Percentiles rank a stretch among this genome's conserved stretches.
Evolutionary conservation across 2,888 invertebrate species (phyloP).

Genomic region (Itoplectis maculator): DNA sequence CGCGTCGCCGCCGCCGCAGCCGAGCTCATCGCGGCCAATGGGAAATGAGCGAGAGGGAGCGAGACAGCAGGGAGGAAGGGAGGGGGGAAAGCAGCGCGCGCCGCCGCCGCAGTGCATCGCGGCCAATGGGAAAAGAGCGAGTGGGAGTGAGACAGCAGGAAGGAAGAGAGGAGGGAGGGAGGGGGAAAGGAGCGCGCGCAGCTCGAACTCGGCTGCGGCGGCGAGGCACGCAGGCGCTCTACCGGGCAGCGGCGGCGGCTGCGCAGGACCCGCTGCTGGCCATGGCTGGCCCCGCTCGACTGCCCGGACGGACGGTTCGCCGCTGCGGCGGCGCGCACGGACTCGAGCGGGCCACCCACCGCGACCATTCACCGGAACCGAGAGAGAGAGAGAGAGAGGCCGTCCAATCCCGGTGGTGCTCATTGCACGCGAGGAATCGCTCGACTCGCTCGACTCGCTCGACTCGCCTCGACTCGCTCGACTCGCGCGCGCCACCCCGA

Average conservation of each 20-base stretch:
- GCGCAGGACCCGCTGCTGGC: conserved; percentile 52
- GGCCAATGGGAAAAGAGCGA: too few species aligned
- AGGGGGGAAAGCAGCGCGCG: too few species aligned
- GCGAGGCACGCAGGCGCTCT: conserved; percentile 69
- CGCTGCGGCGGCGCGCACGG: conserved; percentile 87
- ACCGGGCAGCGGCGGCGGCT: conserved; percentile 66
- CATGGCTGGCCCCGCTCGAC: conserved; percentile 84
- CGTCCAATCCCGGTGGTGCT: conserved; percentile 81
- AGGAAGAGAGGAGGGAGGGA: too few species aligned
- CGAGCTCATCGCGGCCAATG: too few species aligned
- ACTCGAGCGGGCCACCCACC: conserved; percentile 84
- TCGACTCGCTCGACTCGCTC: not conserved
- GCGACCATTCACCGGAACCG: conserved; percentile 85
- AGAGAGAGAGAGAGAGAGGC: too few species aligned
- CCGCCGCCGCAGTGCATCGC: too few species aligned
- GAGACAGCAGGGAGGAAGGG: too few species aligned
- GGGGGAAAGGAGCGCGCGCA: too few species aligned
- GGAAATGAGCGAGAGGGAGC: too few species aligned
- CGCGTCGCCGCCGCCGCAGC: too few species aligned
- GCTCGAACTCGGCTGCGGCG: conserved; percentile 61
- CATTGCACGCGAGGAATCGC: conserved; percentile 72
- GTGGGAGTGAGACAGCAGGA: too few species aligned
- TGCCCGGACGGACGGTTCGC: conserved; percentile 85
- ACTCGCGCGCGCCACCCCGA: conserved; percentile 23
- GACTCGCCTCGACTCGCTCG: conserved; percentile 19